Evolutionary conservation across 2,888 invertebrate genomes (phyloP).

Genomic region (Hoplodrina ambigua): DNA sequence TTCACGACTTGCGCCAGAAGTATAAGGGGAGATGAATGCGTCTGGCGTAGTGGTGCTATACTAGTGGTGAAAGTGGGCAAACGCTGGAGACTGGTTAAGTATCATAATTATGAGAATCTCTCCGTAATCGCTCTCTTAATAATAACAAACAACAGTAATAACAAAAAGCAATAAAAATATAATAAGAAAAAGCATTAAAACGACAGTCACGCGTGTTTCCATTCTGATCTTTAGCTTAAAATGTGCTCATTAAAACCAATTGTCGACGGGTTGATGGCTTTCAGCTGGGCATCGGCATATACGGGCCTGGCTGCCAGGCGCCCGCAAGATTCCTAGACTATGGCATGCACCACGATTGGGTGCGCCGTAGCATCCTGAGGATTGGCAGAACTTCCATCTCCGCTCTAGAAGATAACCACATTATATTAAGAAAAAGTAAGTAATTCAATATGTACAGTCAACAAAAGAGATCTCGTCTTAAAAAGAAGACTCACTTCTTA

Average conservation of each 20-base stretch:
- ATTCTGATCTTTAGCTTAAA: neutral
- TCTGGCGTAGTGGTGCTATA: conserved; percentile 73
- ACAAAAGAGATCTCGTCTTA: too few relatives aligned
- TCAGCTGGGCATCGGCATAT: conserved; percentile 77
- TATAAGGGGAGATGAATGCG: conserved; percentile 63
- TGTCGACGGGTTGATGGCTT: conserved; percentile 5
- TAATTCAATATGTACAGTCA: too few relatives aligned
- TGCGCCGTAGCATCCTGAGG: conserved; percentile 62
- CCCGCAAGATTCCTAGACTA: conserved; percentile 79
- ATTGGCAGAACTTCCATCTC: conserved; percentile 74
- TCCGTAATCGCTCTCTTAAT: too few relatives aligned
- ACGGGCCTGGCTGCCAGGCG: conserved; percentile 76
- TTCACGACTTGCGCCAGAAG: conserved; percentile 73
- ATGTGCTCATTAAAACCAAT: neutral
- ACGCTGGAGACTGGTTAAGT: conserved; percentile 73
- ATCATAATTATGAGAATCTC: neutral
- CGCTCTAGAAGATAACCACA: conserved; percentile 64
- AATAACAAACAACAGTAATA: too few relatives aligned
- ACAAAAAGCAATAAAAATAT: too few relatives aligned
- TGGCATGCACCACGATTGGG: conserved; percentile 72
- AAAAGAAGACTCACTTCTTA: too few relatives aligned
- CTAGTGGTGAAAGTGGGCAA: conserved; percentile 65
- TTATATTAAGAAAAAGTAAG: conserved; percentile 74
- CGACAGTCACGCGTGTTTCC: too few relatives aligned
- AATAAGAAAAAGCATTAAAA: too few relatives aligned